Base-by-base conservation (phyloP, 2,888 invertebrate genomes). In the Dynastes tityus region DNA sequence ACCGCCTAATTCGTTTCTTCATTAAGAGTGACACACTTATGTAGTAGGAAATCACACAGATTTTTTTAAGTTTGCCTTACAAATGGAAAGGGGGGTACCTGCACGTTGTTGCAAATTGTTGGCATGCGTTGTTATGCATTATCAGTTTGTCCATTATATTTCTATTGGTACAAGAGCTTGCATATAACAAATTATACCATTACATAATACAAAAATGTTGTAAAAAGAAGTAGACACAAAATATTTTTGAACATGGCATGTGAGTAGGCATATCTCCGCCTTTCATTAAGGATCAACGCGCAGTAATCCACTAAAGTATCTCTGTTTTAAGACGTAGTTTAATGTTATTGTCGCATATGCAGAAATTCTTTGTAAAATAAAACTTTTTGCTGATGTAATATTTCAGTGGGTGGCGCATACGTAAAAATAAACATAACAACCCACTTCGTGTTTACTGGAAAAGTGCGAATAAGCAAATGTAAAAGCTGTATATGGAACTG, bases 261-360 rank as follows among this genome's bases (percentile, higher is more conserved):
- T 22, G 55, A 22, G 55, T 58, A 58, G 55, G 55, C 16, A 58
- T 58, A 58, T 22, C 22, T 58, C 16, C 55, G 55, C 55, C 55
- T 58, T 58, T 16, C 1, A 5, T 27, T 22, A 22, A 58, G 22
- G 55, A 58, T 22, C 22, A 58, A 58, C 55, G 16, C 8, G 9
- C 55, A 58, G 22, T 58, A 58, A 22, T 58, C 55, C 22, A 27
- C 22, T 58, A 58, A 58, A 58, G 22, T 58, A 22, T 58, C 16
- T 58, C 55, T 58, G 55, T 9, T 58, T 58, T 58, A 58, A 58
- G 22, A 58, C 55, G 55, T 58, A 58, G 55, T 58, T 58, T 58
- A 58, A 2, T 58, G 16, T 58, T 58, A 58, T 58, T 37, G 22
- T 58, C 6, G 55, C 22, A 22, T 22, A 58, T 58, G 55, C 55